Base-by-base conservation (phyloP, 2,113 vertebrate genomes). In the Syngnathus typhle region DNA sequence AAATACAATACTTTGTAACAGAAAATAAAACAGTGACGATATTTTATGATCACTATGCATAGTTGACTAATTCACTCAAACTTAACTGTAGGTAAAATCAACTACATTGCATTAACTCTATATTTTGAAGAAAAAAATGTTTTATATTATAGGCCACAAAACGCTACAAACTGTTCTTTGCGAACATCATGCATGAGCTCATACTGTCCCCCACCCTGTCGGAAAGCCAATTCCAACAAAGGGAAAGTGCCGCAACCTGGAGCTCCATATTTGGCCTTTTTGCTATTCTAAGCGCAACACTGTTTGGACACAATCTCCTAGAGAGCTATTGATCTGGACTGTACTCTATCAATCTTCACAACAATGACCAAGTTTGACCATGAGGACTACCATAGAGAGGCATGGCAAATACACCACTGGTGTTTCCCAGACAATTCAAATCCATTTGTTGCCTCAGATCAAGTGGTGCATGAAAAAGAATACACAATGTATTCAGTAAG, bases 301-400 rank as follows among this genome's bases (percentile, higher is more conserved):
- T 67, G 67, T 36, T 58, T 68, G 64, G 72, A 76, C 68, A 75
- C 75, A 84, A 72, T 85, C 69, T 72, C 76, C 78, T 32, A 62
- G 71, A 82, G 75, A 76, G 74, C 68, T 80, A 72, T 84, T 74
- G 81, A 82, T 84, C 77, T 69, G 56, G 82, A 82, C 75, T 68
- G 41, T 69, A 79, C 77, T 43, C 11, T 76, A 84, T 84, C 41
- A 78, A 82, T 85, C 78, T 62, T 44, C 60, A 62, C 21, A 16
- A 44, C 60, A 27, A 41, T 15, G 60, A 61, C 60, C 38, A 41
- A 61, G 19, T 61, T 39, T 43, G 60, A 62, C 39, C 39, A 44
- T 13, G 11, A 27, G 41, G 60, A 43, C 36, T 15, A 44, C 12
- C 21, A 27, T 10, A 44, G 39, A 43, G 39, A 62, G 12, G n/a